Evolutionary conservation across 2,113 vertebrate genomes (phyloP).

Genomic region (Platichthys flesus): DNA sequence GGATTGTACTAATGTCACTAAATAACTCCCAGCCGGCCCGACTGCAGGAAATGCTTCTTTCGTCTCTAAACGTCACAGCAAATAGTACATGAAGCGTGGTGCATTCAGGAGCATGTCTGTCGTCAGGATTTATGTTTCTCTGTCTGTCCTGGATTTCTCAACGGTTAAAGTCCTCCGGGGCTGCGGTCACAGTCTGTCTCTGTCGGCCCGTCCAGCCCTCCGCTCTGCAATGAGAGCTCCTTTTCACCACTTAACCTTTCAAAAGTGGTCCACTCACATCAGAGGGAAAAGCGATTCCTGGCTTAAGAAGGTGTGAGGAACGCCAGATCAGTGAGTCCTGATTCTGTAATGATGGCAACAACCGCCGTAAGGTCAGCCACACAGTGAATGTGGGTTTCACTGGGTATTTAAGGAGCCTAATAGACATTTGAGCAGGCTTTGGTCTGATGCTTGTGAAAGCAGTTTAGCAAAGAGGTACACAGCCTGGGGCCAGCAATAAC

Average conservation of each 20-base stretch:
- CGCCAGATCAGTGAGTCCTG: slow-evolving; percentile 46
- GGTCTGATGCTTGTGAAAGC: slow-evolving; percentile 77
- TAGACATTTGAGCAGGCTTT: slow-evolving; percentile 70
- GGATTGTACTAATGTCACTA: slow-evolving; percentile 80
- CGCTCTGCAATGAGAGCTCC: slow-evolving; percentile 26
- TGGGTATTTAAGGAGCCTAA: slow-evolving; percentile 56
- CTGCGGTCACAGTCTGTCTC: slow-evolving; percentile 39
- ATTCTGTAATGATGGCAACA: slow-evolving; percentile 59
- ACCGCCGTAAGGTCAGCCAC: slow-evolving; percentile 54
- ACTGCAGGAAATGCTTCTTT: slow-evolving; percentile 82
- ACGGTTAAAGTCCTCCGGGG: slow-evolving; percentile 46
- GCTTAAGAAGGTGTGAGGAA: slow-evolving; percentile 58
- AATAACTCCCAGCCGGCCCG: slow-evolving; percentile 83
- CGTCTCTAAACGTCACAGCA: slow-evolving; percentile 80
- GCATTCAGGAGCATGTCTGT: slow-evolving; percentile 75
- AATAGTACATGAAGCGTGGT: slow-evolving; percentile 77
- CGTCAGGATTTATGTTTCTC: slow-evolving; percentile 56
- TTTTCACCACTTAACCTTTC: slow-evolving; percentile 68
- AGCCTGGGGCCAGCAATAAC: slow-evolving; percentile 76
- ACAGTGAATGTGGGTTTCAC: slow-evolving; percentile 37
- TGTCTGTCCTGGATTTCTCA: slow-evolving; percentile 64
- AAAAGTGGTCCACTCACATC: slow-evolving; percentile 54
- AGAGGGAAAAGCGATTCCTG: slow-evolving; percentile 41
- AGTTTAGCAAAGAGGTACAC: slow-evolving; percentile 75
- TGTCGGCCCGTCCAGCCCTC: slow-evolving; percentile 24